Conservation (phyloP, 1,140 invertebrate genomes). For the Formica exsecta region DNA sequence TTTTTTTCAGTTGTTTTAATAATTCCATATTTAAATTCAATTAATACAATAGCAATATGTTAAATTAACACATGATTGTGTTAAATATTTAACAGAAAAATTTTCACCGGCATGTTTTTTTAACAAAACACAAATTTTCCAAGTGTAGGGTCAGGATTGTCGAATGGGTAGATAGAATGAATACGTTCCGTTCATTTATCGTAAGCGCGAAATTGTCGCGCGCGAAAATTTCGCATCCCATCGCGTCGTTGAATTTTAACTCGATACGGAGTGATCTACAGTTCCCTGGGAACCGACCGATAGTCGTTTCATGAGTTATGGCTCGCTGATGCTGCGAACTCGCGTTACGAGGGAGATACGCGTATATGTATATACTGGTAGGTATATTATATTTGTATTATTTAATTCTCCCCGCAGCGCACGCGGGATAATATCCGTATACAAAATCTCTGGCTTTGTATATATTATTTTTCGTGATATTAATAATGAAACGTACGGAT, state of each 20-base stretch:
- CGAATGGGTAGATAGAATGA: background rate
- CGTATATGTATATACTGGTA: background rate
- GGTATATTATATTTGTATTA: conserved; percentile 40
- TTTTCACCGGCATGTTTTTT: too few species aligned
- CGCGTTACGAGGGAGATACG: background rate
- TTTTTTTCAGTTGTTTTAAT: too few species aligned
- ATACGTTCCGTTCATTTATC: conserved; percentile 47
- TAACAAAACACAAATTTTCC: too few species aligned
- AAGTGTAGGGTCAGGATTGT: conserved; percentile 1
- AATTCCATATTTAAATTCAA: too few species aligned
- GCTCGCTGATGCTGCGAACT: conserved; percentile 36
- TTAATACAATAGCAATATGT: too few species aligned
- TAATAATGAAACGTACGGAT: background rate
- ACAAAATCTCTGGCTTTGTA: conserved; percentile 4
- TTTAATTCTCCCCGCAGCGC: conserved; percentile 11
- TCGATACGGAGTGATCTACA: conserved; percentile 54
- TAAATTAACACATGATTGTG: too few species aligned
- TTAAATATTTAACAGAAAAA: too few species aligned
- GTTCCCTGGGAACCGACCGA: conserved; percentile 57
- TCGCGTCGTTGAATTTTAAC: conserved; percentile 61
- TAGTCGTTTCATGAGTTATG: conserved; percentile 62
- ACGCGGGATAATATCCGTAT: too few species aligned
- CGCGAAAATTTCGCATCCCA: conserved; percentile 48
- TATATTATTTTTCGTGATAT: conserved; percentile 38
- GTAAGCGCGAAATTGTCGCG: conserved; percentile 45